phyloP scores from a whole-genome alignment of 1,140 invertebrate species.

The Heterodera carotae region DNA sequence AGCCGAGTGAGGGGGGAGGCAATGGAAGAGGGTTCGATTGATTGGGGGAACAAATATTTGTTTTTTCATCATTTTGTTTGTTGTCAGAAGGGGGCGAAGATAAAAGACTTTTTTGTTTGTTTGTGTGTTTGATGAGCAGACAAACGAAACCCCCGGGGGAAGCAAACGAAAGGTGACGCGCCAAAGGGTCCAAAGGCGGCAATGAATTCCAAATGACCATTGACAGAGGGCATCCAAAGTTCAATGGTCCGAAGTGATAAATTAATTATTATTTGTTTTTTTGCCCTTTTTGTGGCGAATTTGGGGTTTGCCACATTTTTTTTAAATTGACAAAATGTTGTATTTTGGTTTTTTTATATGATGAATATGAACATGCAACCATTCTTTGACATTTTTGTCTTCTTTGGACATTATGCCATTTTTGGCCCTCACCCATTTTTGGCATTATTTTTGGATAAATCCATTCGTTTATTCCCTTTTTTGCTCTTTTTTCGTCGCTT shows the following conservation, averaged over 20 bases:
- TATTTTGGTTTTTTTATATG: too few relatives aligned
- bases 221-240: neutral
- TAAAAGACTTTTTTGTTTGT: neutral
- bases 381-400: too few relatives aligned
- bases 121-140: neutral
- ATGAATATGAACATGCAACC: too few relatives aligned
- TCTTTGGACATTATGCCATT: too few relatives aligned
- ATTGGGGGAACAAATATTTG: slow-evolving; percentile 16
- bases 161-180: neutral
- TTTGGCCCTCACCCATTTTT: too few relatives aligned
- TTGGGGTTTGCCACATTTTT: too few relatives aligned
- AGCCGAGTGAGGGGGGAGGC: neutral
- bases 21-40: neutral
- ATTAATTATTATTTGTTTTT: too few relatives aligned
- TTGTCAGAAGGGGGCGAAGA: slow-evolving; percentile 1
- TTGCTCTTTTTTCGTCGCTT: neutral
- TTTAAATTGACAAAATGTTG: too few relatives aligned
- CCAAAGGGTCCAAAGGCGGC: neutral
- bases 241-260: too few relatives aligned
- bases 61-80: slow-evolving; percentile 15
- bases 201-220: neutral
- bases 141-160: neutral
- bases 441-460: too few relatives aligned
- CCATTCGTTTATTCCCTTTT: too few relatives aligned
- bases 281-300: too few relatives aligned